Percentiles rank a stretch among this genome's conserved stretches.
Evolutionary conservation across 2,797 vertebrate genomes (phyloP).

Genomic region (Masticophis lateralis): DNA sequence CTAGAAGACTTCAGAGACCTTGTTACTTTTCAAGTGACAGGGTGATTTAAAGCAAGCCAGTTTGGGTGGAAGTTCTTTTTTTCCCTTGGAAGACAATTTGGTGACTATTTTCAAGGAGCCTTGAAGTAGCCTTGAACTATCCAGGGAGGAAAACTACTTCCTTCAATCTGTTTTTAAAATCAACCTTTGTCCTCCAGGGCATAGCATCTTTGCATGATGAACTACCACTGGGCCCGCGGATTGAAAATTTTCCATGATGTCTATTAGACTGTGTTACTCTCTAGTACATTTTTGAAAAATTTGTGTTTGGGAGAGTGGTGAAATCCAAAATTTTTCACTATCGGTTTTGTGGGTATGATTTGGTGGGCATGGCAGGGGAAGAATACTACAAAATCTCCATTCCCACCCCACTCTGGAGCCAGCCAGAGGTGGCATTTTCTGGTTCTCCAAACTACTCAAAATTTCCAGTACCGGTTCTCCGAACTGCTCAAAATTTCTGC

Average conservation of each 20-base stretch:
- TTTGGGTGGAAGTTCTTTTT: neutral
- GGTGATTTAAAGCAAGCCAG: neutral
- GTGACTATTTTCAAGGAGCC: neutral
- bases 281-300: neutral
- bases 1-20: neutral
- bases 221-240: neutral
- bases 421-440: no score
- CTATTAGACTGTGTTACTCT: neutral
- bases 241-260: neutral
- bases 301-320: neutral
- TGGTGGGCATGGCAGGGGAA: no score
- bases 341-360: no score
- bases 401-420: no score
- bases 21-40: neutral
- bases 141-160: neutral
- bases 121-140: neutral
- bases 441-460: no score
- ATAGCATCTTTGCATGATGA: neutral
- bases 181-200: neutral
- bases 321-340: no score
- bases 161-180: neutral
- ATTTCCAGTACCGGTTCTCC: no score
- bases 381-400: no score
- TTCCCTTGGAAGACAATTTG: neutral
- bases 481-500: no score